These are phyloP conservation scores for Prunella himalayana DNA, from an alignment of 2,113 vertebrate species.

Conservation along the genomic window DNA sequence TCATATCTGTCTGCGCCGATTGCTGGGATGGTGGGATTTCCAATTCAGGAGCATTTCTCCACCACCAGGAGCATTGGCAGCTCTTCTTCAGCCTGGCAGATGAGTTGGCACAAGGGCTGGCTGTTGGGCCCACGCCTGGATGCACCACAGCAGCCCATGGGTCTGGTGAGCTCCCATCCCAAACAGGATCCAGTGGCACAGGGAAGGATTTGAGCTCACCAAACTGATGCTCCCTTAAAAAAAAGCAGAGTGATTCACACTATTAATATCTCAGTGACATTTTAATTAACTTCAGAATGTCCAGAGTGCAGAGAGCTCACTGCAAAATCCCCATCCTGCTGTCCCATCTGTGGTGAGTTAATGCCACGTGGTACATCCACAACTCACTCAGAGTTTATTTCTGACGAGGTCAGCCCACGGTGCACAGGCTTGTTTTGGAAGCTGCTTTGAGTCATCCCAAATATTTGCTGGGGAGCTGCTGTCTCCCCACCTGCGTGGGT, in stretches of 20 bases:
- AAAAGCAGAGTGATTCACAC: neutral
- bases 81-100: neutral
- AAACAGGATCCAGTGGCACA: fast-evolving
- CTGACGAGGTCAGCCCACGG: neutral
- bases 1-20: neutral
- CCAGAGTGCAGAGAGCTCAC: neutral
- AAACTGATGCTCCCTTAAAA: neutral
- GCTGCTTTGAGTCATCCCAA: neutral
- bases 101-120: neutral
- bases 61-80: neutral
- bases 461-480: neutral
- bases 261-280: neutral
- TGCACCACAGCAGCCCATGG: fast-evolving
- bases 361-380: neutral
- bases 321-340: neutral
- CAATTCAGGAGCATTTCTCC: neutral
- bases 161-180: neutral
- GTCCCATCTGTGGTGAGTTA: neutral
- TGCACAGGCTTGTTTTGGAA: neutral
- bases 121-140: neutral
- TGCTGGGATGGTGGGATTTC: neutral
- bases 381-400: neutral
- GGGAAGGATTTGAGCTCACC: neutral
- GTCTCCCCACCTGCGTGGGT: neutral
- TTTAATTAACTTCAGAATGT: neutral